Evolutionary conservation across 2,888 invertebrate species (phyloP), one percentile per base, ranked within the genome.

Genomic region (Argyresthia goedartella): DNA sequence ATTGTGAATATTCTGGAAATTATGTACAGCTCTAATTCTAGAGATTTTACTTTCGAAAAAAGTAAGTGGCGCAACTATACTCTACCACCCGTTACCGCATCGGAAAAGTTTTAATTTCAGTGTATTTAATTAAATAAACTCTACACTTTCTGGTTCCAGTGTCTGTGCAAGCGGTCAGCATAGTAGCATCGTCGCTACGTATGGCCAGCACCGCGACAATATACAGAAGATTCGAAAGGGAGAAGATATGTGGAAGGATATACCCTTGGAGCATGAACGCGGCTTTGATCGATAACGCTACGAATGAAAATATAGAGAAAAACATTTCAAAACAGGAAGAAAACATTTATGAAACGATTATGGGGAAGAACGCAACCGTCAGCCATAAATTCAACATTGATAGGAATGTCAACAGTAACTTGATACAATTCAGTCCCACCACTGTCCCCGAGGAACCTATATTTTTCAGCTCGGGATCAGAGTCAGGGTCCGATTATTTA

Each of bases 201-300:
- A 85, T 94, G 81, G 90, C 94, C 0, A 88, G 90, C 52, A 91
- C 91, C 42, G 92, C 93, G 13, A 89, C 92, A 33, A 81, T 89
- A 25, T 94, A 92, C 65, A 91, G 94, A 73, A 88, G 93, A 65
- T 94, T 94, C 66, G 93, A 93, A 75, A 90, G 93, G 58, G 93
- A 94, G 75, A 92, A 92, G 63, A 66, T 92, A 36, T 89, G 90
- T 51, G 94, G 94, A 0, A 88, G 90, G 48, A 88, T 88, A 64
- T 91, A 93, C 71, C 94, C 94, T 1, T 95, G 94, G 94, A 88
- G 88, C 16, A 62, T 62, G 41, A 61, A 61, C 35, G 50, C 56
- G 8, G 59, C 67, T 43, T 54, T 53, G 10, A 52, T 59, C 4
- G 60, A 66, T 33, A 62, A 66, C 14, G 85, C 79, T 49, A 64